Percentiles rank a stretch among this genome's conserved stretches.
Evolutionary conservation across 2,113 vertebrate species (phyloP).

Genomic region (Pygoscelis adeliae): DNA sequence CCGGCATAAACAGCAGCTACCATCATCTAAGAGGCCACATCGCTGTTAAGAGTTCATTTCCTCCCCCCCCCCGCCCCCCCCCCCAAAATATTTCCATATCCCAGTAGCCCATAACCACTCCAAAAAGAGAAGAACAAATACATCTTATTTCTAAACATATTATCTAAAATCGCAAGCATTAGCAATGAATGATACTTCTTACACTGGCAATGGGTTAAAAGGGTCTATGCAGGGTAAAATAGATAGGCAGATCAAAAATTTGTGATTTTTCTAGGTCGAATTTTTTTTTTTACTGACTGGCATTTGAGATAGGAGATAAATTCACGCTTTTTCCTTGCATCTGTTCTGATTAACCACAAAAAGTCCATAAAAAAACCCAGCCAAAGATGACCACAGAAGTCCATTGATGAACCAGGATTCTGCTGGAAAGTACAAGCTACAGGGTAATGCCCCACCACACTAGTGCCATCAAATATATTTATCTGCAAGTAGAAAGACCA

Average conservation of each 20-base stretch:
- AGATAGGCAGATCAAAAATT: not conserved
- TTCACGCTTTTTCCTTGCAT: not conserved
- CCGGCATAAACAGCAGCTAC: not conserved
- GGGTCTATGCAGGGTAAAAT: not conserved
- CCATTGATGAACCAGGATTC: not conserved
- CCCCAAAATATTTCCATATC: accelerated
- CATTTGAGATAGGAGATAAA: not conserved
- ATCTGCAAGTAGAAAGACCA: not conserved
- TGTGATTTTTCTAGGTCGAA: not conserved
- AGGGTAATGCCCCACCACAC: not conserved
- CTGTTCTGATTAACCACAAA: not conserved
- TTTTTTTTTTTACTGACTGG: not conserved
- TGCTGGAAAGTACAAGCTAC: not conserved
- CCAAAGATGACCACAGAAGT: not conserved
- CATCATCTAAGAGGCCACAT: not conserved
- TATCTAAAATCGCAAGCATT: not conserved
- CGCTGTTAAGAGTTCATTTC: not conserved
- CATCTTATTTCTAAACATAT: not conserved
- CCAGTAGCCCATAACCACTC: not conserved
- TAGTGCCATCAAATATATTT: not conserved
- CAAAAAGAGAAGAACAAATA: not conserved
- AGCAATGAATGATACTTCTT: not conserved
- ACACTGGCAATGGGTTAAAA: not conserved
- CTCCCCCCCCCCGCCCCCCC: too few relatives aligned
- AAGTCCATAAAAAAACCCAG: not conserved